These are phyloP conservation scores for Cydia splendana DNA, from an alignment of 1,140 invertebrate species.

Conservation along the genomic window DNA sequence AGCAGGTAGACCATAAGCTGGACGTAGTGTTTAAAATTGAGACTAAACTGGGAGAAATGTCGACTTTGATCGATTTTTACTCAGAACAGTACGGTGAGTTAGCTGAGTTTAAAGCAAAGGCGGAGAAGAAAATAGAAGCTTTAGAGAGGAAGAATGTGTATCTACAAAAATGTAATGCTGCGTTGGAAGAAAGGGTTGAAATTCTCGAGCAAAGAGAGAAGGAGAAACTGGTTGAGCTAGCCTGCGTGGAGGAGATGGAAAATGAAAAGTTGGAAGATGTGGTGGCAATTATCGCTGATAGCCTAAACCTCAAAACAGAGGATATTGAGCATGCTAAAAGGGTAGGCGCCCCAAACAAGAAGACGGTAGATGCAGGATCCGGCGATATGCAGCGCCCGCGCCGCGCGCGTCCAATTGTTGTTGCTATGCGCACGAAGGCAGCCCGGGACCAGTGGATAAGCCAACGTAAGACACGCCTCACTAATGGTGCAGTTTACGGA, in stretches of 20 bases:
- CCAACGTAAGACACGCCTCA: background rate
- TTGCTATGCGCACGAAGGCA: too few species aligned
- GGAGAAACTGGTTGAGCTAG: background rate
- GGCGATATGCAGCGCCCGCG: background rate
- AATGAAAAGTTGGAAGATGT: background rate
- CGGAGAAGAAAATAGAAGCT: background rate
- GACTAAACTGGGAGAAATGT: constrained; percentile 21
- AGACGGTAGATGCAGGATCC: background rate
- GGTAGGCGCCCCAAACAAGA: constrained; percentile 28
- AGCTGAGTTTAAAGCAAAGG: background rate
- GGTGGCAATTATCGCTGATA: background rate
- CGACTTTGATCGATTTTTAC: background rate
- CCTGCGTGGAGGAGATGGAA: background rate
- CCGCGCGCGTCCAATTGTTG: too few species aligned
- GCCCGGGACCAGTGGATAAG: constrained; percentile 1
- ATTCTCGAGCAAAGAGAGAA: constrained; percentile 2
- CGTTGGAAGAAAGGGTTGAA: background rate
- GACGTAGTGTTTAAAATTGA: constrained; percentile 15
- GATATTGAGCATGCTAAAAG: constrained; percentile 7
- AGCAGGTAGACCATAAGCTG: constrained; percentile 18
- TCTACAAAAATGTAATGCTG: constrained; percentile 5
- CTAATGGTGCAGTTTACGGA: constrained; percentile 10
- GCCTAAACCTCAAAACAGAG: background rate
- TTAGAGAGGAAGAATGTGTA: background rate
- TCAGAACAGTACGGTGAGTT: background rate